Evolutionary conservation across 1,140 invertebrate genomes (phyloP).

Genomic region (Lysiphlebus fabarum): DNA sequence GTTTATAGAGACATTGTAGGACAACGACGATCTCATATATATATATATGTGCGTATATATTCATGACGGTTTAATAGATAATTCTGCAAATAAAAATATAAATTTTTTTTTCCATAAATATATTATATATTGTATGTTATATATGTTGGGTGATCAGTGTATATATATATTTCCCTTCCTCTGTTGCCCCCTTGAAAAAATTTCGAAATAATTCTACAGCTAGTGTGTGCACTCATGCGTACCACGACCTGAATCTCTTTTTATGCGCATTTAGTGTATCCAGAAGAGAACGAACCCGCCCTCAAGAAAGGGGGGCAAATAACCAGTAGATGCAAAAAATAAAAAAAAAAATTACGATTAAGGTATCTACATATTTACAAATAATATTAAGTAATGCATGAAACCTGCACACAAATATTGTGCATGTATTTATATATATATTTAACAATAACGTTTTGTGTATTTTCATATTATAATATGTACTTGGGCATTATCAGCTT

Average conservation of each 20-base stretch:
- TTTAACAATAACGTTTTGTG: background rate
- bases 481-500: constrained; percentile 10
- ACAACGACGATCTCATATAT: constrained; percentile 7
- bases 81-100: no score
- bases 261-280: constrained; percentile 22
- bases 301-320: background rate
- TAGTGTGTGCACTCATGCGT: constrained; percentile 48
- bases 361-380: constrained; percentile 11
- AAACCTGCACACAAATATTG: constrained; percentile 3
- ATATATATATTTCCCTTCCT: background rate
- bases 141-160: background rate
- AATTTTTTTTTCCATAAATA: background rate
- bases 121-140: constrained; percentile 5
- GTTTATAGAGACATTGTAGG: background rate
- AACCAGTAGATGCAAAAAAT: background rate
- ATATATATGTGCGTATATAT: background rate
- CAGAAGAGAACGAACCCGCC: constrained; percentile 15
- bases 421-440: constrained; percentile 2
- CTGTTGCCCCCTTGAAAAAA: constrained; percentile 26
- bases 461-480: background rate
- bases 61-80: no score
- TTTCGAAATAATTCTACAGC: constrained; percentile 50
- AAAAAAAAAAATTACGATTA: background rate
- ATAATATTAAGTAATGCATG: constrained; percentile 23
- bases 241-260: constrained; percentile 50